Evolutionary conservation across 1,140 invertebrate genomes (phyloP), one percentile per base, ranked within the genome.

Genomic region (Plectrocnemia conspersa): DNA sequence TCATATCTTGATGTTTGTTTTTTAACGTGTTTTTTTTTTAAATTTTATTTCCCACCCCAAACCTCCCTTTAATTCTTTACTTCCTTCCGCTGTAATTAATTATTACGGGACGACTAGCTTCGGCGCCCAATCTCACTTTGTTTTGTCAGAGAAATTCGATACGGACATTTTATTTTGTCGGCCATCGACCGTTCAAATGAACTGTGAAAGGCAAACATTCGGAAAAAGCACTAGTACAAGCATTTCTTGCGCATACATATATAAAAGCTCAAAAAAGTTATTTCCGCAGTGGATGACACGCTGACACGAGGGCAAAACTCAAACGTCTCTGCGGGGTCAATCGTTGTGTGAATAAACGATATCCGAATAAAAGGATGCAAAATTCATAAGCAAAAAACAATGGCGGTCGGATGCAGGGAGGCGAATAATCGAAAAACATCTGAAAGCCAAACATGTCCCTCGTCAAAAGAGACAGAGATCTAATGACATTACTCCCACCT

Each of bases 361-460:
- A 21, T 44, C 15, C 11, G 22, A 23, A 44, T 13, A 9, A 23
- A 18, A n/a, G 9, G 3, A 46, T 46, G 24, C 15, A 52, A 52
- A 52, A 52, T 40, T 40, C 49, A 52, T 22, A 35, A 10, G 11
- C 27, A 24, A 32, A 33, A 35, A 25, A 33, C 18, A 53, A 27
- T 29, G n/a, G n/a, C n/a, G 27, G n/a, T 7, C n/a, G 27, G 27
- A 29, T 29, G 42, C 22, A 29, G 15, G 19, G 32, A 27, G 36
- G 13, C 41, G 40, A 56, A 56, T 44, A 54, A 54, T 59, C 56
- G 50, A 24, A 29, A 59, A 54, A 49, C 50, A 59, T 54, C 42
- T 42, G 18, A 54, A 59, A 59, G 56, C 55, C 55, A n/a, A 55
- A 59, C 58, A 38, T 54, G 52, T 59, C 58, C 58, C 52, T 55